phyloP scores from a whole-genome alignment of 2,113 vertebrate genomes.

The Protobothrops mucrosquamatus region DNA sequence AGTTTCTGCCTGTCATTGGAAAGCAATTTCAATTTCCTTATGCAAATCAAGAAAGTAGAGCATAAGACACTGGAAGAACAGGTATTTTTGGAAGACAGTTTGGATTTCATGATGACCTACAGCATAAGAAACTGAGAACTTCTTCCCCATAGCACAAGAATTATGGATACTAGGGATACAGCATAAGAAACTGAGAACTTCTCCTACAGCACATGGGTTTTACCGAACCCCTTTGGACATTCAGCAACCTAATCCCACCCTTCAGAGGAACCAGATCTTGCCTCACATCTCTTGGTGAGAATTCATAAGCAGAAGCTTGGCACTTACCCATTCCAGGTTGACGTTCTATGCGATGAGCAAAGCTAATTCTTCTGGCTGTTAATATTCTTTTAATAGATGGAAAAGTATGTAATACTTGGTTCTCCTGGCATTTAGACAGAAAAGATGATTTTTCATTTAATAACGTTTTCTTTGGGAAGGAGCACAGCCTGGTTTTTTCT shows the following conservation, averaged over 20 bases:
- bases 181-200: background rate
- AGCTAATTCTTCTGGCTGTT: background rate
- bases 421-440: background rate
- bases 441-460: background rate
- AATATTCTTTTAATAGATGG: background rate
- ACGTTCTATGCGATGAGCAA: background rate
- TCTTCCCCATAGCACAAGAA: background rate
- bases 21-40: slow-evolving; percentile 1
- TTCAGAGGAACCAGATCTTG: too few species aligned
- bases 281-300: background rate
- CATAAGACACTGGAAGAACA: background rate
- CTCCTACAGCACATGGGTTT: background rate
- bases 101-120: background rate
- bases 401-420: background rate
- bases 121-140: background rate
- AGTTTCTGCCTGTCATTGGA: background rate
- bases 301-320: background rate
- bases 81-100: background rate
- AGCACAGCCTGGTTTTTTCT: background rate
- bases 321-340: background rate
- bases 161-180: background rate
- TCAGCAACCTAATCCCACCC: background rate
- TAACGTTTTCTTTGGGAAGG: background rate
- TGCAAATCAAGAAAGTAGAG: background rate
- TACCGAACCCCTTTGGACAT: background rate